phyloP scores from a whole-genome alignment of 2,113 vertebrate species.

The Corydoras sp. region DNA sequence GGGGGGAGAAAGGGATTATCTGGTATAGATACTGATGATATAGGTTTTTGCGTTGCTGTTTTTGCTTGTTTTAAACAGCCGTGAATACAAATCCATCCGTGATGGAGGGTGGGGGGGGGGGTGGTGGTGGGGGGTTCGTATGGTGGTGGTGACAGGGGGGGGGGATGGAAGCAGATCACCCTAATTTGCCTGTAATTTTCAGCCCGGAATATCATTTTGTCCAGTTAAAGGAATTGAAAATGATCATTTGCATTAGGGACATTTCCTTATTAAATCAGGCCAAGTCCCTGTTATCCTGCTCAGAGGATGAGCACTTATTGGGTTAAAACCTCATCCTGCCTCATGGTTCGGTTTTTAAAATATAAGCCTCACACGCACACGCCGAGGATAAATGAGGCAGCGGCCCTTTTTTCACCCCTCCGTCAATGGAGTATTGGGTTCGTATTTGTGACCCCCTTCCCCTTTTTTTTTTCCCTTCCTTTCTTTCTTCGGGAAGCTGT shows the following conservation, averaged over 20 bases:
- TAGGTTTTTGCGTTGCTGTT: slow-evolving; percentile 14
- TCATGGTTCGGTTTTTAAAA: slow-evolving; percentile 69
- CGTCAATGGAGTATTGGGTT: slow-evolving; percentile 94
- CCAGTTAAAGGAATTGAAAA: slow-evolving; percentile 77
- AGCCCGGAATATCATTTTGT: slow-evolving; percentile 75
- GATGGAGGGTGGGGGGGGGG: slow-evolving; percentile 35
- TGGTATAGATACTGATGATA: slow-evolving; percentile 22
- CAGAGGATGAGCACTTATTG: slow-evolving; percentile 74
- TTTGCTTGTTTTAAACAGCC: not conserved
- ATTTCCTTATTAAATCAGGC: slow-evolving; percentile 78
- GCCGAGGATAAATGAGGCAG: slow-evolving; percentile 60
- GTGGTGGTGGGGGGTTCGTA: not conserved
- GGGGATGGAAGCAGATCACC: slow-evolving; percentile 62
- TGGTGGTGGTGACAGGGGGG: not conserved
- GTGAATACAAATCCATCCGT: slow-evolving; percentile 19
- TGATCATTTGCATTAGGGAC: slow-evolving; percentile 78
- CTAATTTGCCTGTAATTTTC: slow-evolving; percentile 74
- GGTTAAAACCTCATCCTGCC: slow-evolving; percentile 76
- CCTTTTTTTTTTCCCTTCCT: slow-evolving; percentile 62
- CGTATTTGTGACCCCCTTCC: slow-evolving; percentile 82
- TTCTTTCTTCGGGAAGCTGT: slow-evolving; percentile 84
- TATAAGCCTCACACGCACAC: slow-evolving; percentile 68
- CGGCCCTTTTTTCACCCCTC: slow-evolving; percentile 43
- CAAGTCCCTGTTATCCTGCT: slow-evolving; percentile 69
- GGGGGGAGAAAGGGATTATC: slow-evolving; percentile 14